Percentiles rank a stretch among this genome's conserved stretches.
Conservation (phyloP, 2,888 invertebrate species). For the Anagyrus pseudococci region DNA sequence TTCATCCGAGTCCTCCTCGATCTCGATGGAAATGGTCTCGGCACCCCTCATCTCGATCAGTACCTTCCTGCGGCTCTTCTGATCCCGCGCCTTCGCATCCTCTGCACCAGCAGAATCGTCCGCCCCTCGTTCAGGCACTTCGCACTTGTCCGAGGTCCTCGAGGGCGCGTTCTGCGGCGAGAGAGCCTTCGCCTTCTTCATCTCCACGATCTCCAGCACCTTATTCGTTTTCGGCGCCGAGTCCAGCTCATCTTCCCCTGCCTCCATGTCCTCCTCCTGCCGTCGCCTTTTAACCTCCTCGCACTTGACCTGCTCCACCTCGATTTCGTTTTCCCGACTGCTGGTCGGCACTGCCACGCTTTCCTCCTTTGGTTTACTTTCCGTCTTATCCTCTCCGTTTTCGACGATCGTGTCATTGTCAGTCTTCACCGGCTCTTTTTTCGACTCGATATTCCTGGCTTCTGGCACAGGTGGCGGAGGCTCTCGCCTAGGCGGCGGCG, state of each 20-base stretch:
- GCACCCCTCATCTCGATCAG: constrained; percentile 8
- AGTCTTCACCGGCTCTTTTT: background rate
- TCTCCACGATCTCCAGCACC: constrained; percentile 54
- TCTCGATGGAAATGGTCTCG: constrained; percentile 20
- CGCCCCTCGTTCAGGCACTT: constrained; percentile 20
- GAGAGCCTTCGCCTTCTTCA: constrained; percentile 47
- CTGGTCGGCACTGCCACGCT: background rate
- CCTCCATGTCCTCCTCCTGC: constrained; percentile 5
- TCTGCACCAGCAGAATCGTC: constrained; percentile 8
- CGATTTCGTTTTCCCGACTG: background rate
- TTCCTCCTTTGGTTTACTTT: background rate
- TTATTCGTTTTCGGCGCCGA: constrained; percentile 45
- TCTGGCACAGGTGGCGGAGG: constrained; percentile 42
- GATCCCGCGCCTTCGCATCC: background rate
- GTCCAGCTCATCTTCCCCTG: background rate
- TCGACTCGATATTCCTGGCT: constrained; percentile 15
- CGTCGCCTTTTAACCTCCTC: background rate
- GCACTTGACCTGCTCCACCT: background rate
- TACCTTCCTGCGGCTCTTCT: constrained; percentile 2
- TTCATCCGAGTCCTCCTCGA: constrained; percentile 12
- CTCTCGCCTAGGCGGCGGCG: constrained; percentile 53
- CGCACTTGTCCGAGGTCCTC: constrained; percentile 23
- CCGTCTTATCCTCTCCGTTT: too few relatives aligned
- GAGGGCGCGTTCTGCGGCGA: constrained; percentile 19
- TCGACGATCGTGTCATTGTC: background rate